Conservation (phyloP, 92 coral and sea anemone genomes). For the Parazoanthus swiftii region DNA sequence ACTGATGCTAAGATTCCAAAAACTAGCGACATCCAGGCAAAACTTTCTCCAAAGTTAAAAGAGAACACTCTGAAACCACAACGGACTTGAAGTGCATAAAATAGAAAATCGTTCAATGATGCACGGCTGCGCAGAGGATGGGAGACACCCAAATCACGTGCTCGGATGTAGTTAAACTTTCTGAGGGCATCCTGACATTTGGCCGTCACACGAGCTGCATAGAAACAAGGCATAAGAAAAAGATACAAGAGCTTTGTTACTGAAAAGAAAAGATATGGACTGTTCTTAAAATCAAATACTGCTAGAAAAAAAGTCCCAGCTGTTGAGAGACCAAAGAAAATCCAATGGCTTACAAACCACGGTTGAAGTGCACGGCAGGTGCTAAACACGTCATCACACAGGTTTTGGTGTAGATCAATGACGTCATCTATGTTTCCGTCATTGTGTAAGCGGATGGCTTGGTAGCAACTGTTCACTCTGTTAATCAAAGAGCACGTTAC, state of each 20-base stretch:
- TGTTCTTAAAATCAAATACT: background rate
- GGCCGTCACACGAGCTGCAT: slow-evolving; percentile 2
- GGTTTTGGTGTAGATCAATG: background rate
- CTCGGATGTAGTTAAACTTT: background rate
- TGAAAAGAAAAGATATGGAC: background rate
- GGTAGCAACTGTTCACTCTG: background rate
- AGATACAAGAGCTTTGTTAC: background rate
- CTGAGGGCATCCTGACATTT: background rate
- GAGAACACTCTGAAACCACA: slow-evolving; percentile 10
- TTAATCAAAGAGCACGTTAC: background rate
- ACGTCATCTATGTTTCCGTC: background rate
- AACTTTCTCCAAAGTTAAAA: slow-evolving; percentile 2
- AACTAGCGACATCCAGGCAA: background rate
- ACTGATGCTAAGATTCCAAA: background rate
- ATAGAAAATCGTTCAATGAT: background rate
- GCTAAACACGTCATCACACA: slow-evolving; percentile 19
- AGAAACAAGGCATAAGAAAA: slow-evolving; percentile 5
- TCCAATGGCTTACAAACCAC: slow-evolving; percentile 24
- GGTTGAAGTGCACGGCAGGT: slow-evolving; percentile 21
- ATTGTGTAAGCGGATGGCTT: background rate
- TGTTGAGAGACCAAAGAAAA: background rate
- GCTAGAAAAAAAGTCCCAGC: background rate
- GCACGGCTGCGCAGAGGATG: background rate
- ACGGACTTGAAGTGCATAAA: background rate
- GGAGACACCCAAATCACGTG: background rate